phyloP scores from a whole-genome alignment of 2,113 vertebrate species.

The Callipepla californica region DNA sequence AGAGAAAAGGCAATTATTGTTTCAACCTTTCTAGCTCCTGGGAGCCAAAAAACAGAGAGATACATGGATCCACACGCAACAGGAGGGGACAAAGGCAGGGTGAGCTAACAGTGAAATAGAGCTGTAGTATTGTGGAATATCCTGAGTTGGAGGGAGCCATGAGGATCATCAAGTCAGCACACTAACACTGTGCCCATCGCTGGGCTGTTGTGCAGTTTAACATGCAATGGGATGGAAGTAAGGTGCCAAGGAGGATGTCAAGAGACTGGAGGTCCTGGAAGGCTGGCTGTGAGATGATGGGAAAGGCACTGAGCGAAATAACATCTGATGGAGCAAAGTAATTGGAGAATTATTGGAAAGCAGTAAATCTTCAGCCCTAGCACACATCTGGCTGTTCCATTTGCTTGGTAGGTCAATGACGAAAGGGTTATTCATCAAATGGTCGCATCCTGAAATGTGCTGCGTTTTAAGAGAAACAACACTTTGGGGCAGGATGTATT shows the following conservation, averaged over 20 bases:
- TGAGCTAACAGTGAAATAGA: neutral
- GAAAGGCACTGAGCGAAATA: neutral
- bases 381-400: neutral
- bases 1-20: neutral
- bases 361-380: neutral
- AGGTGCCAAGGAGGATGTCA: neutral
- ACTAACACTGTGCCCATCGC: accelerated
- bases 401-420: neutral
- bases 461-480: neutral
- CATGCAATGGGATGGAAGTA: neutral
- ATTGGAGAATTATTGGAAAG: neutral
- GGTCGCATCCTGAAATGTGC: neutral
- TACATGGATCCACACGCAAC: accelerated
- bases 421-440: neutral
- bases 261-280: neutral
- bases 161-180: neutral
- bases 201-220: accelerated
- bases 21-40: neutral
- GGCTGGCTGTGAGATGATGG: accelerated
- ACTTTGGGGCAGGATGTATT: neutral
- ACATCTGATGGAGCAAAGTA: neutral
- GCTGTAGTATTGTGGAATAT: too few relatives aligned
- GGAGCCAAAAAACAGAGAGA: neutral
- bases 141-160: too few relatives aligned
- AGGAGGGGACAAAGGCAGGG: neutral